These are phyloP conservation scores for Cephus nigrinus DNA, from an alignment of 2,888 invertebrate genomes.

Conservation along the genomic window DNA sequence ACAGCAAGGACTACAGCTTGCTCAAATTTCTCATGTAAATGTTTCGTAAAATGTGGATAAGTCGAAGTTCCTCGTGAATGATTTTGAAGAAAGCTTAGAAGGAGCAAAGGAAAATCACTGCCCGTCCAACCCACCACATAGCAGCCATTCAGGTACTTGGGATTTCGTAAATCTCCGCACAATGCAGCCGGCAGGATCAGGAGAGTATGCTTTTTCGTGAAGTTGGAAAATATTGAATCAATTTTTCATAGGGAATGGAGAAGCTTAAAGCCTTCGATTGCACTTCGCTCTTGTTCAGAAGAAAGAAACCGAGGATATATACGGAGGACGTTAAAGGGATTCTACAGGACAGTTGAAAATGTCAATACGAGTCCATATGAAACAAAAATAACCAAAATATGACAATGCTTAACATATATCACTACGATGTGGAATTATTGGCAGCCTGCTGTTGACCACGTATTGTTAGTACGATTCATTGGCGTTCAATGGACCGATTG, in stretches of 20 bases:
- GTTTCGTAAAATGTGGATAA: not conserved
- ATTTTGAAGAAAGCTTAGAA: not conserved
- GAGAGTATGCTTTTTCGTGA: conserved; percentile 36
- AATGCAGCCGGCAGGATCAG: conserved; percentile 26
- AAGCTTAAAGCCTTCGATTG: conserved; percentile 37
- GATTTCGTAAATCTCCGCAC: conserved; percentile 29
- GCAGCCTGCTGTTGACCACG: not conserved
- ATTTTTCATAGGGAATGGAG: conserved; percentile 45
- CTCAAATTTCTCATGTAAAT: not conserved
- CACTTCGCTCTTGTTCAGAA: conserved; percentile 10
- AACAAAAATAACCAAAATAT: not conserved
- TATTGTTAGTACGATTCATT: not conserved
- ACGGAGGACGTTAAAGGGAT: not conserved
- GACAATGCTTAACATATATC: not conserved
- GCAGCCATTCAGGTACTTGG: not conserved
- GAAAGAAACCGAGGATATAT: conserved; percentile 9
- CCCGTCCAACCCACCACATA: conserved; percentile 9
- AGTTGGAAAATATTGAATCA: conserved; percentile 49
- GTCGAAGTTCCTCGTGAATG: not conserved
- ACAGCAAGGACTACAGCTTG: not conserved
- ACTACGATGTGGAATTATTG: not conserved
- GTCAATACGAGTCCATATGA: not conserved
- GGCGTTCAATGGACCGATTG: conserved; percentile 37
- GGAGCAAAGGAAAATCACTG: not conserved
- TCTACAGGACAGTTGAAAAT: conserved; percentile 6